Evolutionary conservation across 2,797 vertebrate species (phyloP), one percentile per base, ranked within the genome.

Genomic region (Thaleichthys pacificus): DNA sequence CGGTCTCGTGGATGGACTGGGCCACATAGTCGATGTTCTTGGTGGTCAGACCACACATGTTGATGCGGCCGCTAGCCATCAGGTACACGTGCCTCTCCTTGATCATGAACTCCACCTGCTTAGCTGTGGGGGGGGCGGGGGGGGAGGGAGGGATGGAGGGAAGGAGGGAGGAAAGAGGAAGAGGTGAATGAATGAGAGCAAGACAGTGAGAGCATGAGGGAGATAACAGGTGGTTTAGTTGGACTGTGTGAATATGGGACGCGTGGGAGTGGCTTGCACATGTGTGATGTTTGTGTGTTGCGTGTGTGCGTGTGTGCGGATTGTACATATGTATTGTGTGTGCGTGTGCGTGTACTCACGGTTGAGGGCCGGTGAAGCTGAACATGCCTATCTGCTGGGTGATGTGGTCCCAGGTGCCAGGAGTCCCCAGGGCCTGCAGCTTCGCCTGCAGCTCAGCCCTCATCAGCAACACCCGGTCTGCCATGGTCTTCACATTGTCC

Each of bases 371-470:
- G 0, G 97, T 99, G 91, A 96, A 99, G 90, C 97, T 98, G 89
- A 99, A 99, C 97, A 99, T 65, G 63, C 98, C 98, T 0, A 99
- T 99, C 92, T 99, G 97, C 28, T 96, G 91, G 2, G 97, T 99
- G 91, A 99, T 98, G 91, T 99, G 98, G 77, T 94, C 91, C 98
- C 98, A 99, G 51, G 95, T 97, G 35, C 98, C 97, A 0, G 97
- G 96, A 3, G 97, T 98, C 8, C 93, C 93, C 38, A 98, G 91
- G 42, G 93, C 88, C 85, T 95, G 93, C 30, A 99, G 90, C 47
- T 96, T 96, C 42, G 93, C 93, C 77, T 94, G 95, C 54, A 99
- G 95, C 86, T 97, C 93, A 70, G 95, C 92, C 60, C 97, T 94
- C 97, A 99, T 99, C 79, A 95, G 81, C 84, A 98, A 84, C 58